A percentile compares a stretch with the other conserved stretches of the same genome.
phyloP scores from a whole-genome alignment of 2,888 invertebrate genomes.

The Diachrysia chrysitis region DNA sequence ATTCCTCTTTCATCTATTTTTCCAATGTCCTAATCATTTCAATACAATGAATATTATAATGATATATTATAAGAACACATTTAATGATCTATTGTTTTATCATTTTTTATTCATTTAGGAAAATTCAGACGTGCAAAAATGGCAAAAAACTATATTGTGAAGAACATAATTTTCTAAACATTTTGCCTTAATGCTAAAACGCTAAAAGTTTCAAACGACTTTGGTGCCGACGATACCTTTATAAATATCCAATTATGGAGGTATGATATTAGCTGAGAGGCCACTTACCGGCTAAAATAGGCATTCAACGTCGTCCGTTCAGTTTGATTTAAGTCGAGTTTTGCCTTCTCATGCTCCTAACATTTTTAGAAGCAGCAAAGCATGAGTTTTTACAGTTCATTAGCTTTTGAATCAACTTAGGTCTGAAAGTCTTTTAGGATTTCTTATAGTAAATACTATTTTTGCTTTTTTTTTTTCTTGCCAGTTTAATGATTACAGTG shows the following conservation, averaged over 20 bases:
- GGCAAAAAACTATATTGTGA: background rate
- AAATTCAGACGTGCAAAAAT: too few relatives aligned
- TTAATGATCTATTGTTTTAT: too few relatives aligned
- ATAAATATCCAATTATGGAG: conserved; percentile 5
- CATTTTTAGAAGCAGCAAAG: background rate
- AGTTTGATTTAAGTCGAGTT: background rate
- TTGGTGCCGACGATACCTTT: background rate
- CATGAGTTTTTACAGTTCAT: background rate
- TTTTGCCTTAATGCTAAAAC: background rate
- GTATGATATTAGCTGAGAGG: background rate
- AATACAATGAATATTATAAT: too few relatives aligned
- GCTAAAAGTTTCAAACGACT: background rate
- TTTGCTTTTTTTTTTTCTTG: background rate
- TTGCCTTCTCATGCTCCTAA: background rate
- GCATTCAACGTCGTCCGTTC: conserved; percentile 8
- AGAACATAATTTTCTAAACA: background rate
- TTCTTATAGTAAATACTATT: background rate
- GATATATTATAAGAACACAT: too few relatives aligned
- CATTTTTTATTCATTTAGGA: too few relatives aligned
- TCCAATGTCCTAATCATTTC: too few relatives aligned
- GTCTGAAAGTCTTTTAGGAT: background rate
- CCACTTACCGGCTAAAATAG: conserved; percentile 1
- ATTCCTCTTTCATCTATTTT: too few relatives aligned
- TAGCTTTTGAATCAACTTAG: background rate
- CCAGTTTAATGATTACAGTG: too few relatives aligned